Base-by-base conservation (phyloP, 30 jellyfish, hydroid and myxozoan species). In the Catostylus mosaicus region DNA sequence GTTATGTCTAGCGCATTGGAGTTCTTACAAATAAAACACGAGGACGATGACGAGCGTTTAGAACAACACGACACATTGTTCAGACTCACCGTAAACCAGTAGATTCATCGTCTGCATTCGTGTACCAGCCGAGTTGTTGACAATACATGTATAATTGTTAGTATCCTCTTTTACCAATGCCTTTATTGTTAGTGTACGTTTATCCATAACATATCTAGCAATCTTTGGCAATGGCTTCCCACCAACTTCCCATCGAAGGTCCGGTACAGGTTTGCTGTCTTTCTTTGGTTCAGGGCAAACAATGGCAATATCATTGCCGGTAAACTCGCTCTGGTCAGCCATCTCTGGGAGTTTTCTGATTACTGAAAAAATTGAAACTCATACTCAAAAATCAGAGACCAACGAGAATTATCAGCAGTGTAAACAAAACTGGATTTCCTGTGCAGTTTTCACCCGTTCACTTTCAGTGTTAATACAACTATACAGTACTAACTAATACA, bases 71-170 rank as follows among this genome's bases (percentile, higher is more conserved):
- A n/a, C n/a, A n/a, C n/a, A n/a, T n/a, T n/a, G 2, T 2, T 50
- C 18, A 50, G 4, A 50, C 63, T 50, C 54, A 88, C 99, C 86
- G 38, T 76, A 60, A 50, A 87, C 97, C 24, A 57, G 77, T 67
- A 94, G 64, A 19, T 59, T 71, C 86, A 94, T 77, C 35, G 93
- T 73, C 35, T 90, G 82, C 57, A 54, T 87, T 37, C 96, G 87
- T 11, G 40, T 87, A 29, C 86, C 87, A 29, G 88, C 97, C n/a
- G 65, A 14, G 51, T 88, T 88, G 34, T 38, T 77, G n/a, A 83
- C 95, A 0, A 94, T 83, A 75, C 99, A 94, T 3, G 99, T 94
- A 62, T 80, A 94, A 46, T 94, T 94, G 27, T 74, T 66, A 2
- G 96, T 35, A 80, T 94, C 97, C 29, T 69, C 73, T 20, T 11